Evolutionary conservation across 2,113 vertebrate species (phyloP).

Genomic region (Rhegmatorhina hoffmannsi): DNA sequence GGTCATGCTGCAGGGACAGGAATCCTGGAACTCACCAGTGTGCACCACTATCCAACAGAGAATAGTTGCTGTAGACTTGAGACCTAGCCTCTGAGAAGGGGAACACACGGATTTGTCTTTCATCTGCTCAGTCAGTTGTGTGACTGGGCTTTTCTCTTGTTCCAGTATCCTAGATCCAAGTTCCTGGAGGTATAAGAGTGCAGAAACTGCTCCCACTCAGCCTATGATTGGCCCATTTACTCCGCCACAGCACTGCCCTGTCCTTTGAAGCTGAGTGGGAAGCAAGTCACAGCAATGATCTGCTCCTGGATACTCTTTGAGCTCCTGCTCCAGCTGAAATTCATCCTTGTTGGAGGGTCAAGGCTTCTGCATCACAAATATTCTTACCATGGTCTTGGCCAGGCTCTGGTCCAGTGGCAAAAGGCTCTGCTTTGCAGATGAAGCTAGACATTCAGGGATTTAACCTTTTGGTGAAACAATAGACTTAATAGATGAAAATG

Average conservation of each 20-base stretch:
- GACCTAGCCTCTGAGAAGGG: accelerated
- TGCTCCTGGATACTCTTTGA: neutral
- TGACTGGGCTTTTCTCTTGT: neutral
- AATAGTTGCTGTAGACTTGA: accelerated
- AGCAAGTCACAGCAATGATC: neutral
- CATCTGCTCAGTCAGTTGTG: neutral
- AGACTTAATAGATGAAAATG: neutral
- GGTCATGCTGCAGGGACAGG: neutral
- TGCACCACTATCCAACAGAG: too few relatives aligned
- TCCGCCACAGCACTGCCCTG: accelerated
- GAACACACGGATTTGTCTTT: neutral
- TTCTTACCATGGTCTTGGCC: neutral
- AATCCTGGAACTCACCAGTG: accelerated
- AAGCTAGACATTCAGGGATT: neutral
- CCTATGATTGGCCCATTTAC: neutral
- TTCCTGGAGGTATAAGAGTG: accelerated
- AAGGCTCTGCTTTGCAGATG: neutral
- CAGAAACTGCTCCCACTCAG: neutral
- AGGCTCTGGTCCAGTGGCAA: neutral
- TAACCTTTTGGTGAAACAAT: neutral
- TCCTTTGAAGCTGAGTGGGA: neutral
- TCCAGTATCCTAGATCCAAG: neutral
- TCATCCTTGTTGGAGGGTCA: neutral
- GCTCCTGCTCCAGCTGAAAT: neutral
- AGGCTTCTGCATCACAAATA: neutral